Evolutionary conservation across 2,888 invertebrate species (phyloP), one percentile per base, ranked within the genome.

Genomic region (Halictus ligatus): DNA sequence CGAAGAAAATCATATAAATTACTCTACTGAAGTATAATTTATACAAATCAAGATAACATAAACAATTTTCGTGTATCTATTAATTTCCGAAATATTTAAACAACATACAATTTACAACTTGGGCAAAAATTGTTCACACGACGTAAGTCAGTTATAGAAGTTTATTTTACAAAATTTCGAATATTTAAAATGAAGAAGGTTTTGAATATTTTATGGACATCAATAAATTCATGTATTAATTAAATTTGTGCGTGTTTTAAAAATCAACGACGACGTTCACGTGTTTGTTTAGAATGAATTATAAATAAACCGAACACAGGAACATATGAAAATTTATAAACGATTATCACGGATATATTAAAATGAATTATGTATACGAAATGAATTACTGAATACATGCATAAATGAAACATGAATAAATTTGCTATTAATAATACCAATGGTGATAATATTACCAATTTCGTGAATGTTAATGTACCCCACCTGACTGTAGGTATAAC

Each of bases 291-390:
- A 25, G 25, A 64, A 10, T 64, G 6, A 29, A 29, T 25, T 29
- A 29, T 15, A 29, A 64, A 15, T 64, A 29, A 29, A 15, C 29
- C 10, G 25, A 64, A 29, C 25, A 15, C 6, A 25, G 25, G 29
- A 64, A 64, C 60, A 64, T 64, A 29, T 64, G 60, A 3, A 15
- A 25, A 64, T 64, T 64, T 64, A 64, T 64, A 64, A 60, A 60
- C 60, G 60, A 25, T 25, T 13, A 25, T 25, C 13, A 25, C 13
- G 60, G 13, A 60, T 60, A 25, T 60, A 25, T 60, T 25, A 12
- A 60, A 60, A 60, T 25, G 5, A 60, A 60, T 60, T 64, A 29
- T 64, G 25, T 29, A 64, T 15, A 15, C 5, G 35, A 64, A 15
- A 29, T 64, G 25, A 6, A 64, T 64, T 13, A 64, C 25, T 10